Base-by-base conservation (phyloP, 1,140 invertebrate species). In the Drosophila takahashii region DNA sequence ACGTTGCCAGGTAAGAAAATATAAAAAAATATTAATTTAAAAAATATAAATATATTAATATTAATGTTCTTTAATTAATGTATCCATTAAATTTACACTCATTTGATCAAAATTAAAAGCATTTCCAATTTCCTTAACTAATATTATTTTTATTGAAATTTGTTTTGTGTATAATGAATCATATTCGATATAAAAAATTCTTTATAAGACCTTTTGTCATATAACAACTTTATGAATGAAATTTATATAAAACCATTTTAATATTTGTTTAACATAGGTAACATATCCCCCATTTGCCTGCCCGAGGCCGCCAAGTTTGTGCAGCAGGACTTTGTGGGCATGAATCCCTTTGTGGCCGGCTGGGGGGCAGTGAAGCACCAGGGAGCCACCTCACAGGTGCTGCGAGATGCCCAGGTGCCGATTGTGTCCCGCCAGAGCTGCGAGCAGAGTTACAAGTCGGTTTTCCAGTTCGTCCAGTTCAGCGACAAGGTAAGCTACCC, bases 391-490 rank as follows among this genome's bases (percentile, higher is more conserved):
- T 95, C 95, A 15, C 90, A 93, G 8, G 91, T 91, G 15, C 92
- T 98, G 4, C 94, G 95, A 75, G 94, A 96, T 67, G 93, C 95
- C 11, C 95, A 96, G 87, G 83, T 98, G 27, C 96, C 96, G 1
- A 94, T 97, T 0, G 93, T 97, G 1, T 92, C 92, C 3, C 94
- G 95, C 18, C 91, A 93, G 6, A 85, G 83, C 51, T 98, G 97
- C 74, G 92, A 93, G 81, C 78, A 93, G 42, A 95, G 94, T 26
- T 98, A 95, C 87, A 86, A 87, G 10, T 90, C 90, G 1, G 94
- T 95, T 70, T 93, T 93, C 76, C 81, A 81, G 60, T 84, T 87
- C 56, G 78, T 92, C 2, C 64, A 85, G 34, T 90, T 92, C 22
- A 91, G 78, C 27, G 75, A 92, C 58, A 90, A 80, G 78, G 91